Conservation (phyloP, 2,888 invertebrate genomes). For the Megaustenia siamemsis region DNA sequence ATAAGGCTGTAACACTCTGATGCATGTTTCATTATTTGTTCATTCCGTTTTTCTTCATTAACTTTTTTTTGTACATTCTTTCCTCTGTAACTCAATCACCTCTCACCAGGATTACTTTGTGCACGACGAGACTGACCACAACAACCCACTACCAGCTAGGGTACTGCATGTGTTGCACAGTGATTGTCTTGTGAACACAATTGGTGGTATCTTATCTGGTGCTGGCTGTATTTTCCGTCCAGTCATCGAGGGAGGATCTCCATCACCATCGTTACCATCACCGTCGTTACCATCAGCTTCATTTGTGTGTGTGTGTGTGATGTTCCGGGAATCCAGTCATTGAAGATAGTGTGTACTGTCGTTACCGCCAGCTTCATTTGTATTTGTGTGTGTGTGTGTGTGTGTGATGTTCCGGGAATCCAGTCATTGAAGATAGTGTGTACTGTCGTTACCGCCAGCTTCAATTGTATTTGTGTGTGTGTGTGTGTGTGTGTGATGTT, state of each 20-base stretch:
- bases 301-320: background rate
- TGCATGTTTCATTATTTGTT: too few species aligned
- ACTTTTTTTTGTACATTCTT: background rate
- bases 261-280: background rate
- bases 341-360: background rate
- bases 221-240: background rate
- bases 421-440: too few species aligned
- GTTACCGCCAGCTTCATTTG: background rate
- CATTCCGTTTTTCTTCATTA: background rate
- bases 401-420: background rate
- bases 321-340: too few species aligned
- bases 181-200: conserved; percentile 80
- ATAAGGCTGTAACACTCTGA: too few species aligned
- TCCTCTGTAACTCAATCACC: conserved; percentile 15
- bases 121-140: background rate
- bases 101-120: too few species aligned
- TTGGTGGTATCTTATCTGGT: conserved; percentile 80
- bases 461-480: background rate
- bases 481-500: background rate
- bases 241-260: background rate
- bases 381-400: conserved; percentile 13
- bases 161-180: conserved; percentile 98
- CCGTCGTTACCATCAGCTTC: background rate
- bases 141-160: conserved; percentile 84
- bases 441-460: background rate